Evolutionary conservation across 2,888 invertebrate genomes (phyloP), one percentile per base, ranked within the genome.

Genomic region (Phrixothrix hirtus): DNA sequence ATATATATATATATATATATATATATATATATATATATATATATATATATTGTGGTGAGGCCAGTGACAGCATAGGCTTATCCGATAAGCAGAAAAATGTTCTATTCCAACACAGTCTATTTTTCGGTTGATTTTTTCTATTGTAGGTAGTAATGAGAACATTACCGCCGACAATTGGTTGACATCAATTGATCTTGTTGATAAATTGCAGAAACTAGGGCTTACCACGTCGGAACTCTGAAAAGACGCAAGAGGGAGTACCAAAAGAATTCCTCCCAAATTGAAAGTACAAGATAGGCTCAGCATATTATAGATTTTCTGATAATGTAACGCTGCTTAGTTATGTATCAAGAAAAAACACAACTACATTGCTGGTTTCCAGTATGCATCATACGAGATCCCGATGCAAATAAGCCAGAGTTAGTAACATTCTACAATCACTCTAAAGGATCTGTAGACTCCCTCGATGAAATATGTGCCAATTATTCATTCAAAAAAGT

Each of bases 71-170:
- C 15, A 27, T 39, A 27, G 58, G 55, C 12, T 54, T 71, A 21
- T 16, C 59, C 9, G 52, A 52, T 37, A 41, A 52, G 32, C 62
- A 65, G 55, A 59, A 56, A 64, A 65, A 49, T 55, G 63, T 3
- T 39, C 45, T 12, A 62, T 62, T 36, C 66, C 70, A 26, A 67
- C 65, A 1, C 68, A 70, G 34, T 49, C 63, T 13, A 64, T 69
- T 9, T 32, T 69, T 47, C 52, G 64, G 11, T 42, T 70, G 5
- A 38, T 55, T 14, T 60, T 65, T 52, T 59, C 62, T 32, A 49
- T 70, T n/a, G n/a, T n/a, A n/a, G 46, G 36, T 56, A 66, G 62
- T 6, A 66, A 68, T 34, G 45, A 63, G 17, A 69, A 69, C n/a
- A n/a, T n/a, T n/a, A n/a, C n/a, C n/a, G n/a, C n/a, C n/a, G n/a